phyloP scores from a whole-genome alignment of 2,113 vertebrate species.

The Ia io region DNA sequence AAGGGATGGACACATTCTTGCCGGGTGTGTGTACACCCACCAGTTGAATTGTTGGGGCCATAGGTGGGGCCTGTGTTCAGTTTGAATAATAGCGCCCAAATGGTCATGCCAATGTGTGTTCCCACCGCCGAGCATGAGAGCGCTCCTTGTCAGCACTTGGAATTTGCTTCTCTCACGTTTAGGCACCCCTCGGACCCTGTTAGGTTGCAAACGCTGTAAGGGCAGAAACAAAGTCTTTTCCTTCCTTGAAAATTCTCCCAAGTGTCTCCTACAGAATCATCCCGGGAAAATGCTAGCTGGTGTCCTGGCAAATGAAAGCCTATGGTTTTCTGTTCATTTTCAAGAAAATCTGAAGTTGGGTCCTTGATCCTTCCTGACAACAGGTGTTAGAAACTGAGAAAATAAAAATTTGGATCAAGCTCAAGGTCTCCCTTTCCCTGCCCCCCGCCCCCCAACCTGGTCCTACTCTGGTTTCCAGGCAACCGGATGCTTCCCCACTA shows the following conservation, averaged over 20 bases:
- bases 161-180: slow-evolving; percentile 15
- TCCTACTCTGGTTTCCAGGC: neutral
- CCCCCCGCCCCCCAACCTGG: neutral
- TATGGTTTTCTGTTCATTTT: slow-evolving; percentile 41
- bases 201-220: neutral
- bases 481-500: neutral
- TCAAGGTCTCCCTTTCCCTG: neutral
- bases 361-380: slow-evolving; percentile 36
- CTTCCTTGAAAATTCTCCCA: slow-evolving; percentile 2
- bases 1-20: neutral
- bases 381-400: slow-evolving; percentile 45
- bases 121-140: neutral
- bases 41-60: neutral
- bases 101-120: neutral
- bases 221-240: slow-evolving; percentile 15
- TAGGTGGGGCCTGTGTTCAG: neutral
- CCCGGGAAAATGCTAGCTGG: neutral
- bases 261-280: slow-evolving; percentile 42
- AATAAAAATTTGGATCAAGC: neutral
- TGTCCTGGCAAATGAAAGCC: neutral
- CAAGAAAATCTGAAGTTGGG: slow-evolving; percentile 22
- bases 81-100: neutral
- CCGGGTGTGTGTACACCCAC: neutral
- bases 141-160: neutral
- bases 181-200: neutral